Base-by-base conservation (phyloP, 2,888 invertebrate genomes). In the Ormyrus nitidulus region DNA sequence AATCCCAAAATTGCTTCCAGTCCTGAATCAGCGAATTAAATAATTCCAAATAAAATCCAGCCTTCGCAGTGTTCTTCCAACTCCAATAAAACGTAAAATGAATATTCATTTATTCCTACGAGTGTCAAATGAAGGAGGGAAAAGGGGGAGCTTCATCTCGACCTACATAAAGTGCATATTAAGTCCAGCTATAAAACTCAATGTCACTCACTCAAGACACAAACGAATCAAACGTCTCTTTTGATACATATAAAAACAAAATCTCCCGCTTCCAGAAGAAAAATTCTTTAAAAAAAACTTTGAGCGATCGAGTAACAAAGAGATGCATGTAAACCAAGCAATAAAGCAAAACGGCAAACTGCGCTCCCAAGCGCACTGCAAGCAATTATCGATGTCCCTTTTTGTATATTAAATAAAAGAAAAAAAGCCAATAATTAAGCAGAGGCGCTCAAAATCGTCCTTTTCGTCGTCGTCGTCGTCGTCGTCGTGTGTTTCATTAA, bases 381-480 rank as follows among this genome's bases (percentile, higher is more conserved):
- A 77, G 77, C 77, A 77, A 77, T 77, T 77, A 77, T 72, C 70
- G 48, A 77, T 77, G 53, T 72, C 77, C 71, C 65, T 77, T 77
- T 77, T 77, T 77, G 65, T 77, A 77, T 77, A 4, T 34, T 10
- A 58, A 51, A 64, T 48, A 74, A 46, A 58, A 58, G 65, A 73
- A 11, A 54, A 13, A 5, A 11, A 11, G 58, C 49, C 46, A 61
- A 51, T 59, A 59, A 19, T 5, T 6, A 44, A 68, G 13, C 53
- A 11, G 44, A 46, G 51, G 54, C 71, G 34, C 71, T 8, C 53
- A 11, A 49, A 59, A n/a, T 59, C 34, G 56, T 51, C 59, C 51
- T 61, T 46, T 44, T 76, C 34, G 34, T 34, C 34, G 34, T 61
- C 53, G 51, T 76, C 19, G 19, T 19, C 69, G 53, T 76, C 69